Evolutionary conservation across 2,113 vertebrate genomes (phyloP).

Genomic region (Axis porcinus): DNA sequence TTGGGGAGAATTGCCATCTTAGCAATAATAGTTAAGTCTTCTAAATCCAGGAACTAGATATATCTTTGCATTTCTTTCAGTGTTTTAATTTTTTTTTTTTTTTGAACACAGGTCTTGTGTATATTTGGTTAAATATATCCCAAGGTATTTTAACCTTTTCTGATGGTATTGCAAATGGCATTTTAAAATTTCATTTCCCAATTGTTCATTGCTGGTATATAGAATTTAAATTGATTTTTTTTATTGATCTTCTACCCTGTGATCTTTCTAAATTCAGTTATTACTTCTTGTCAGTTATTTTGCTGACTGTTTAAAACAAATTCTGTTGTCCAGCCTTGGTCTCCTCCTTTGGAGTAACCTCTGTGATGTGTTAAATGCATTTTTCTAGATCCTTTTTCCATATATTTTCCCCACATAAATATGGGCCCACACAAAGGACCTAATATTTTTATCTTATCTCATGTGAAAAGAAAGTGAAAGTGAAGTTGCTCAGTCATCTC

Average conservation of each 20-base stretch:
- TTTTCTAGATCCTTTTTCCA: background rate
- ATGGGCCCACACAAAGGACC: background rate
- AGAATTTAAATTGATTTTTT: constrained; percentile 18
- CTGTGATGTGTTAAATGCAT: background rate
- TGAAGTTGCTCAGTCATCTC: background rate
- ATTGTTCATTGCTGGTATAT: background rate
- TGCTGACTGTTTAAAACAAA: constrained; percentile 10
- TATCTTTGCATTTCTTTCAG: background rate
- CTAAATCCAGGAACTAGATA: background rate
- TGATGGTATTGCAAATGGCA: background rate
- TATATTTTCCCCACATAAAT: background rate
- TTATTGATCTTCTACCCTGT: background rate
- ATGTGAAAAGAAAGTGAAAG: background rate
- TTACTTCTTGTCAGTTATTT: background rate
- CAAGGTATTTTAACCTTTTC: background rate
- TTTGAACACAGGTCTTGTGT: background rate
- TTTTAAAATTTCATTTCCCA: constrained; percentile 7
- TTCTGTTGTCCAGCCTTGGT: background rate
- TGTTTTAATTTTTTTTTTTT: background rate
- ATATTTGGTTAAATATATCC: background rate
- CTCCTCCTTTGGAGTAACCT: background rate
- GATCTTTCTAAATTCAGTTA: background rate
- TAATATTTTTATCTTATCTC: background rate
- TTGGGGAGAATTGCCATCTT: background rate
- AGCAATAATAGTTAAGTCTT: background rate